Base-by-base conservation (phyloP, 1,140 invertebrate genomes). In the Megathymus violae region DNA sequence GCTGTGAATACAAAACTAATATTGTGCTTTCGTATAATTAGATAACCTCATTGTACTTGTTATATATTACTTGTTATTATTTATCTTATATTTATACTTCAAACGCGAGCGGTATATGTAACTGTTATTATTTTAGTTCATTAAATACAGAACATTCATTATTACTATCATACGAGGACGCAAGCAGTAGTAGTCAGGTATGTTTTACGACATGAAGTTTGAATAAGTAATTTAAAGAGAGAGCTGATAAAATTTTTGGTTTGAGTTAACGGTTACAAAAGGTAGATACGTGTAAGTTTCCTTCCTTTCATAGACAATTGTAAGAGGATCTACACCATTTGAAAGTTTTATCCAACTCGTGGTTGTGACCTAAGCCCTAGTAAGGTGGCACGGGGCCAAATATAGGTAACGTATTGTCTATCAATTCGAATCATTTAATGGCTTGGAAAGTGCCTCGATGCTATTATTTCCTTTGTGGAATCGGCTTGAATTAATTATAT, bases 391-490 rank as follows among this genome's bases (percentile, higher is more conserved):
- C 34, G 15, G 25, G 44, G 54, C 54, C 54, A 58, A 58, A 58
- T 58, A 58, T 58, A 58, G 40, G 41, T 36, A 58, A 58, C 40
- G 54, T 58, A 58, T 46, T 58, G 54, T 58, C 54, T 58, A 46
- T 58, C 54, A 58, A 46, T 46, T 46, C 25, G 25, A 58, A 58
- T 58, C 54, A 31, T 46, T 46, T 58, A 58, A 58, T 58, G 54
- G 41, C 41, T 58, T 58, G 54, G 54, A 59, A 59, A 59, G 43
- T 47, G 16, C 25, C 31, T 47, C 27, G 19, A 19, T 13, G 22
- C 31, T 59, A 47, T 59, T 59, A 59, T 59, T 59, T 59, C 54
- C 54, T 59, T 59, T 59, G 54, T 59, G 54, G 43, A 48, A 58
- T 44, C 17, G 25, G 54, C n/a, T 36, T 59, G 54, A 59, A 46